Evolutionary conservation across 2,797 vertebrate species (phyloP).

Genomic region (Leptatherina wallacei): DNA sequence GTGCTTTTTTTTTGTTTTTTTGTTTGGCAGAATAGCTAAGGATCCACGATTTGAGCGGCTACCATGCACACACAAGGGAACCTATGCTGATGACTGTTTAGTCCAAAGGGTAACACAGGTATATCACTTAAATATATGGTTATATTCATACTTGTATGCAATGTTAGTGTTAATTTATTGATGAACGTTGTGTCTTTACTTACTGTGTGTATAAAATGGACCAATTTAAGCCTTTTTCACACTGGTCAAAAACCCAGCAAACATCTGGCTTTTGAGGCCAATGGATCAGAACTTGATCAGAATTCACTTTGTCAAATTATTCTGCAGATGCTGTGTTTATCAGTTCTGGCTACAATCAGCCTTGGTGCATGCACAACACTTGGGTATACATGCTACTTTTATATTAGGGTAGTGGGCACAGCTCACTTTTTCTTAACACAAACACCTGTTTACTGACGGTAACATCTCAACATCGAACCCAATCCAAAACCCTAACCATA

Average conservation of each 20-base stretch:
- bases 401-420: background rate
- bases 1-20: background rate
- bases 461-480: background rate
- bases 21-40: constrained; percentile 90
- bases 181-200: background rate
- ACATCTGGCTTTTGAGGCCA: background rate
- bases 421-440: background rate
- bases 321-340: background rate
- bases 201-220: background rate
- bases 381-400: background rate
- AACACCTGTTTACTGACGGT: background rate
- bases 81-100: constrained; percentile 97
- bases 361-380: too few relatives aligned
- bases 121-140: constrained; percentile 38
- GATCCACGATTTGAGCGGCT: constrained; percentile 95
- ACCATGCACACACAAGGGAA: constrained; percentile 94
- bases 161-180: background rate
- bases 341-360: background rate
- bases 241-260: background rate
- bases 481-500: background rate
- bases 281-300: background rate
- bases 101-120: constrained; percentile 98
- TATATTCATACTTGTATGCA: background rate
- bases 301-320: background rate
- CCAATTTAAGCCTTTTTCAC: background rate